Evolutionary conservation across 30 jellyfish, hydroid and myxozoan species (phyloP).

Genomic region (Phacellophora camtschatica): DNA sequence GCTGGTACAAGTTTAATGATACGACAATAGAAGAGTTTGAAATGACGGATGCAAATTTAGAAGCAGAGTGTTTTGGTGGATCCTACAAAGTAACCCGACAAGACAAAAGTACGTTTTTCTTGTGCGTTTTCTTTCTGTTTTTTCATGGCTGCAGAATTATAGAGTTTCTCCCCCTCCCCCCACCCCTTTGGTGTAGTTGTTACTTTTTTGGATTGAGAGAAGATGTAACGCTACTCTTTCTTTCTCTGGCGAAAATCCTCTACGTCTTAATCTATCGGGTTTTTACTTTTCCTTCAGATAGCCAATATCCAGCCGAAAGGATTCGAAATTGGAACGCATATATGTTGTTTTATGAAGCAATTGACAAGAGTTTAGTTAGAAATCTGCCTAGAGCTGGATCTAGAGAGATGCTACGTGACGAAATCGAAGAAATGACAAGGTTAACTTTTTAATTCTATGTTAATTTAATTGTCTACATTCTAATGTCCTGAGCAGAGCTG

Average conservation of each 20-base stretch:
- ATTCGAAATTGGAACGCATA: constrained; percentile 96
- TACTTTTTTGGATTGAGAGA: too few relatives aligned
- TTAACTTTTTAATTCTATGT: neutral
- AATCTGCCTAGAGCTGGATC: constrained; percentile 55
- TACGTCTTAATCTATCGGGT: too few relatives aligned
- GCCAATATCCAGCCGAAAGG: constrained; percentile 96
- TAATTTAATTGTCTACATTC: neutral
- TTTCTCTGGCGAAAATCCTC: too few relatives aligned
- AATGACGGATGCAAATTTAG: constrained; percentile 83
- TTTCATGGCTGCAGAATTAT: too few relatives aligned
- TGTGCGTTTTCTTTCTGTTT: neutral
- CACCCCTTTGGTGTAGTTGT: too few relatives aligned
- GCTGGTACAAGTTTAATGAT: constrained; percentile 97
- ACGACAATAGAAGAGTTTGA: constrained; percentile 88
- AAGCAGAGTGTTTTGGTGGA: constrained; percentile 97
- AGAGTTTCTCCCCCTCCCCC: too few relatives aligned
- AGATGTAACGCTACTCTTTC: too few relatives aligned
- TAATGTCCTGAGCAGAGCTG: too few relatives aligned
- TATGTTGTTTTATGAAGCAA: constrained; percentile 94
- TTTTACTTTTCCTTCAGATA: constrained; percentile 42
- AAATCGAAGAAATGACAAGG: constrained; percentile 56
- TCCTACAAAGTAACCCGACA: constrained; percentile 79
- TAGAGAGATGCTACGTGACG: constrained; percentile 64
- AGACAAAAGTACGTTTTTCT: constrained; percentile 68
- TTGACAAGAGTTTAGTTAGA: constrained; percentile 74